phyloP scores from a whole-genome alignment of 2,113 vertebrate genomes.

The Acanthisitta chloris region DNA sequence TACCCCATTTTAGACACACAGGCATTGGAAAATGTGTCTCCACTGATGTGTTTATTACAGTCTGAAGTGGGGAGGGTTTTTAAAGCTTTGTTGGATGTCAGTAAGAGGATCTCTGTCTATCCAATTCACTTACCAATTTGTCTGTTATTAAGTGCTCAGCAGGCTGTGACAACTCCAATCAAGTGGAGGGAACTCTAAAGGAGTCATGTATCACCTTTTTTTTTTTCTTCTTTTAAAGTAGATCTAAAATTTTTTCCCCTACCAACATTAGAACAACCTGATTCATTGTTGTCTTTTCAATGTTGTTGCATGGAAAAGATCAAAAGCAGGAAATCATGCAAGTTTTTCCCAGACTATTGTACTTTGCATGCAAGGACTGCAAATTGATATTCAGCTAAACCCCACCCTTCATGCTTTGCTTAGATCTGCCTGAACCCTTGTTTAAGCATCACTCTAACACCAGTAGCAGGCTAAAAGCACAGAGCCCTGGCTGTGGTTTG shows the following conservation, averaged over 20 bases:
- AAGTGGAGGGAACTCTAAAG: background rate
- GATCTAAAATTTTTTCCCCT: background rate
- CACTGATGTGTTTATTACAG: slow-evolving; percentile 5
- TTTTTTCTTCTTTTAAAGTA: background rate
- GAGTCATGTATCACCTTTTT: background rate
- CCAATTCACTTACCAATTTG: slow-evolving; percentile 33
- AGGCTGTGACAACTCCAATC: background rate
- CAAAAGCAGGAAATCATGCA: background rate
- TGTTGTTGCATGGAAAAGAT: background rate
- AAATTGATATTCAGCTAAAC: background rate
- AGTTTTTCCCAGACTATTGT: background rate
- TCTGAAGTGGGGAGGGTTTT: background rate
- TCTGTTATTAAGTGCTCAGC: slow-evolving; percentile 12
- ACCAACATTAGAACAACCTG: background rate
- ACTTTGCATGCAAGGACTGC: background rate
- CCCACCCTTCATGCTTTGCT: background rate
- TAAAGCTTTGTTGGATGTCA: background rate
- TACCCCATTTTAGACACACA: background rate
- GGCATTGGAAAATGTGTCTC: background rate
- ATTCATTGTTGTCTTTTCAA: background rate
- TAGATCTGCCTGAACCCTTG: background rate
- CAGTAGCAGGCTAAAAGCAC: background rate
- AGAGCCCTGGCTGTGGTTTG: background rate
- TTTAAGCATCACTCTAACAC: background rate
- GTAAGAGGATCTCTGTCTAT: slow-evolving; percentile 2